phyloP scores from a whole-genome alignment of 2,888 invertebrate species.

The Carcina quercana region DNA sequence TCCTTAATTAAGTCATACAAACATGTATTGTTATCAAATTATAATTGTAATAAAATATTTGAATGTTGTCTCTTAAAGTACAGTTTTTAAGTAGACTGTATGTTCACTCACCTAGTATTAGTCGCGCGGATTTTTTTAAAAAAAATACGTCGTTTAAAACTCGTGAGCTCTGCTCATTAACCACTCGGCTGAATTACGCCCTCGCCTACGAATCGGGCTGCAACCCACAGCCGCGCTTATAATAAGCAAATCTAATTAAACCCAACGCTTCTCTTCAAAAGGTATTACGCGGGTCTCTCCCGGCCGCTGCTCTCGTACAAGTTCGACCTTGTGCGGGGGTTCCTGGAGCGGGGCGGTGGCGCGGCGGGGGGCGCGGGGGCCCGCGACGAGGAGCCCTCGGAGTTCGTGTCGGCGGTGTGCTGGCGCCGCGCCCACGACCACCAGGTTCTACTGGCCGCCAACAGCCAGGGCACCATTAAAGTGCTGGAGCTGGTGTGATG shows the following conservation, averaged over 20 bases:
- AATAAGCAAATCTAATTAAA: no score
- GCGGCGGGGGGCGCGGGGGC: no score
- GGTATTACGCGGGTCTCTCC: slow-evolving; percentile 93
- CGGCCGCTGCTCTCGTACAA: slow-evolving; percentile 90
- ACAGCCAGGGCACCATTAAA: slow-evolving; percentile 95
- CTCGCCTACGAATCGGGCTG: neutral
- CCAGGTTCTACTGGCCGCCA: slow-evolving; percentile 92
- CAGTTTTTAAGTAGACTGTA: no score
- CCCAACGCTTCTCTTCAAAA: no score
- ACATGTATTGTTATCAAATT: no score
- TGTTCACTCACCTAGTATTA: no score
- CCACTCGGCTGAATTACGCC: neutral
- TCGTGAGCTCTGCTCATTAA: neutral
- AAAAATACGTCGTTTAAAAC: neutral
- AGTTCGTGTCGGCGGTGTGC: slow-evolving; percentile 96
- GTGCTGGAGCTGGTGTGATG: no score
- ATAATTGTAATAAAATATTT: no score
- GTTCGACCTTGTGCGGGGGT: slow-evolving; percentile 87
- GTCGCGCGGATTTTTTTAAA: no score
- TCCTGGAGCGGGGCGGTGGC: slow-evolving; percentile 86
- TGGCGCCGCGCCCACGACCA: slow-evolving; percentile 81
- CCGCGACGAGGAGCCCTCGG: slow-evolving; percentile 92
- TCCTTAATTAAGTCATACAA: no score
- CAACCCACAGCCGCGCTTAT: neutral
- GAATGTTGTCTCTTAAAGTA: no score